Percentiles rank a stretch among this genome's conserved stretches.
phyloP scores from a whole-genome alignment of 1,140 invertebrate genomes.

The Drosophila saltans region DNA sequence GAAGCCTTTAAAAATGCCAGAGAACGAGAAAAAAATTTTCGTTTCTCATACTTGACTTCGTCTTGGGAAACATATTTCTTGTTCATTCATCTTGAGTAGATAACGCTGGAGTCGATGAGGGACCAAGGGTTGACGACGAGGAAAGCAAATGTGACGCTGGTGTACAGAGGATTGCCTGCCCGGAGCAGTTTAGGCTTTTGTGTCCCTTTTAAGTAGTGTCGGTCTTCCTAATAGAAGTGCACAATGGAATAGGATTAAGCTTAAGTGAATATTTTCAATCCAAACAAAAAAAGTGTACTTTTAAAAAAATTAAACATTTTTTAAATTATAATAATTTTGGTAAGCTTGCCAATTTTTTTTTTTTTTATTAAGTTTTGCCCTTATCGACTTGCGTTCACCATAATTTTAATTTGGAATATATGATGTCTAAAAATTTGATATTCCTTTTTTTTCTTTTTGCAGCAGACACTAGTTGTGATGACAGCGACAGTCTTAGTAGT shows the following conservation, averaged over 20 bases:
- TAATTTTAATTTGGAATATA: no score
- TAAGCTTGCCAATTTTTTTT: no score
- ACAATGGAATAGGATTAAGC: constrained; percentile 7
- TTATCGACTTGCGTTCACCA: no score
- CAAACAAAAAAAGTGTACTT: no score
- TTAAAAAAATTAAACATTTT: no score
- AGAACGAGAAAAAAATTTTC: constrained; percentile 46
- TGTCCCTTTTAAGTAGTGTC: background rate
- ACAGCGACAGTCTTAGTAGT: constrained; percentile 62
- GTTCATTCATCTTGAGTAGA: background rate
- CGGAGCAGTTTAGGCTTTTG: background rate
- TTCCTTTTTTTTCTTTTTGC: background rate
- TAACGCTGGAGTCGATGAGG: no score
- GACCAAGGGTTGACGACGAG: background rate
- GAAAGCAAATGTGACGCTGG: constrained; percentile 22
- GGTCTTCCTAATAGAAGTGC: constrained; percentile 3
- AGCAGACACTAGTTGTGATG: constrained; percentile 73
- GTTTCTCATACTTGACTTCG: constrained; percentile 59
- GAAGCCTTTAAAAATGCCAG: constrained; percentile 53
- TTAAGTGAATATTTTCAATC: background rate
- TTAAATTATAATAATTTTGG: no score
- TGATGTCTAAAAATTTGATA: no score
- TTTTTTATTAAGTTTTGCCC: no score
- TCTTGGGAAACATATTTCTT: constrained; percentile 53
- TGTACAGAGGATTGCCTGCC: constrained; percentile 2